Evolutionary conservation across 1,140 invertebrate genomes (phyloP).

Genomic region (Temnothorax nylanderi): DNA sequence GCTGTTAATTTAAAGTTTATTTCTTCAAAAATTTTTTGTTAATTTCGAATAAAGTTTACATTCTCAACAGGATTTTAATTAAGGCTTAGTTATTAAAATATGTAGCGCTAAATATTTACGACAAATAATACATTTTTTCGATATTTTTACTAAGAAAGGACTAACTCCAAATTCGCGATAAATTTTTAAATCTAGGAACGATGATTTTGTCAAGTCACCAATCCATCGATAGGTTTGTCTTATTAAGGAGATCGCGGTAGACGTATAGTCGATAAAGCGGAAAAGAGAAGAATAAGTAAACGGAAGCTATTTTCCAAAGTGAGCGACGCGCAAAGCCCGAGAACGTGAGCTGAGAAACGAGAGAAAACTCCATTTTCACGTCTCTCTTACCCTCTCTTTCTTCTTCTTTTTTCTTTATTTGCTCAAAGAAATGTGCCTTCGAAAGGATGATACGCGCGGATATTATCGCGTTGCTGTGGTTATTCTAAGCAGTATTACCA

Average conservation of each 20-base stretch:
- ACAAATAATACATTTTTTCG: neutral
- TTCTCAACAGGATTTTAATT: neutral
- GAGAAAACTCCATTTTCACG: conserved; percentile 1
- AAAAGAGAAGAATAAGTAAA: conserved; percentile 54
- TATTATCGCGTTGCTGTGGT: conserved; percentile 18
- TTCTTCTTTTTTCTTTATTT: conserved; percentile 4
- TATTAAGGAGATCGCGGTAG: conserved; percentile 29
- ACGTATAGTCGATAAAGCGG: conserved; percentile 39
- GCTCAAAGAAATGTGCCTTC: conserved; percentile 13
- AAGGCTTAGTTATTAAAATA: neutral
- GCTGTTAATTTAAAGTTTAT: neutral
- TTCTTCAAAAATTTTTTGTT: neutral
- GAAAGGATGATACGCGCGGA: neutral
- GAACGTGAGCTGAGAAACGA: conserved; percentile 57
- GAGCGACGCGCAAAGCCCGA: conserved; percentile 39
- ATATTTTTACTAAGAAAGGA: neutral
- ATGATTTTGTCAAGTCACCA: conserved; percentile 8
- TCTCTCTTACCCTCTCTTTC: neutral
- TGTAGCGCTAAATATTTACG: neutral
- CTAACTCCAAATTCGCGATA: neutral
- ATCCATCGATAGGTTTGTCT: conserved; percentile 24
- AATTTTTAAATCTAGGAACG: neutral
- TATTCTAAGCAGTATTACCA: conserved; percentile 29
- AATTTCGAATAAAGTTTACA: neutral
- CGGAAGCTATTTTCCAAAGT: conserved; percentile 43